Base-by-base conservation (phyloP, 2,888 invertebrate genomes). In the Acrobasis consociella region DNA sequence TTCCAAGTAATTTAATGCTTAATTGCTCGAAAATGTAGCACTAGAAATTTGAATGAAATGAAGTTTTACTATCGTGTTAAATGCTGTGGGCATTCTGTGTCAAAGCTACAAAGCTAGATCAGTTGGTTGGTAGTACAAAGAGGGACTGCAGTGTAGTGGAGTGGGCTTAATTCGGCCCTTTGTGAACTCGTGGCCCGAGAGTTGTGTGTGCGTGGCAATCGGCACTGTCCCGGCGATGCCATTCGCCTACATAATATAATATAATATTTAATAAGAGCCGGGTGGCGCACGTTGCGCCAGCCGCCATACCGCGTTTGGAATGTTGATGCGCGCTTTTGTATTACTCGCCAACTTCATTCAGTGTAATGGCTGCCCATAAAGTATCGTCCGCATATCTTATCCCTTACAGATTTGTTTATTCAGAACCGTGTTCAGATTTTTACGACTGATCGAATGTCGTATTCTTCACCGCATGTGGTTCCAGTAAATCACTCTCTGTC, bases 121-220 rank as follows among this genome's bases (percentile, higher is more conserved):
- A 80, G 76, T 74, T 73, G 70, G 67, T 64, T 66, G 59, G 67
- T 72, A 69, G 72, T 71, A 77, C 81, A 83, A 82, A 83, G 80
- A 74, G 69, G 67, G 71, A 68, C 71, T 74, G 68, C 64, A 69
- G 70, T 68, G 73, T 76, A 70, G 72, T 74, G 72, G 73, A 80
- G 78, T 79, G 74, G 72, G 72, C 76, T 77, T 83, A 82, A 86
- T 85, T 83, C 80, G 72, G 78, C 69, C 80, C 83, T 85, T 85
- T 87, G 82, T 83, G 77, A 71, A 73, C 59, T 69, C 66, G 70
- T 76, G 71, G 68, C 70, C 65, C 63, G 67, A 64, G 62, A 60
- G 60, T 55, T 64, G 60, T 70, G 65, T 71, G 63, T 73, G 69
- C 72, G 70, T 67, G 69, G 69, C 72, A 80, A 79, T 80, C 71